Evolutionary conservation across 2,888 invertebrate genomes (phyloP), one percentile per base, ranked within the genome.

Genomic region (Napeogenes sylphis): DNA sequence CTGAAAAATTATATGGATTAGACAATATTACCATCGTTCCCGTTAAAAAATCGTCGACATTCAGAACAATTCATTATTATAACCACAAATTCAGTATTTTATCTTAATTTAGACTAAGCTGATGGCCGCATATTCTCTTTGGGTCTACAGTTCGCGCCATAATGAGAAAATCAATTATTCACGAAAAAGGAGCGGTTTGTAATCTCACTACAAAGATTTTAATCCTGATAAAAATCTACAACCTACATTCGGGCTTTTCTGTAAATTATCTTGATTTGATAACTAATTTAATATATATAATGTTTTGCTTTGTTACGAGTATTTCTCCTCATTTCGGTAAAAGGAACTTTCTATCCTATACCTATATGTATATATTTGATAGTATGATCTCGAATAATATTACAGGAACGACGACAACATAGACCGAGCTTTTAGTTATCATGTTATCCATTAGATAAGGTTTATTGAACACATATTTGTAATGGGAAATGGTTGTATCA

Each of bases 381-480:
- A 63, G 58, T 63, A 60, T 56, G 47, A 59, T 61, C 64, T 54
- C 62, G 66, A 61, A 51, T 38, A 62, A 45, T 54, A 62, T 56
- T 60, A 62, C 33, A 62, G 42, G 12, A 42, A 64, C 61, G 21
- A 21, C 21, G 21, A 61, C 71, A 69, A 68, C 65, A 69, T 65
- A 61, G 62, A 76, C 63, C 77, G 80, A 76, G 83, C 85, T 85
- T 85, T 85, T 83, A 84, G 84, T 79, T 84, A 84, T 85, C 83
- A 77, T 74, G 67, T 76, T 76, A 71, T 79, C 76, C 80, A 84
- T 84, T 84, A 81, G 68, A 73, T 75, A 75, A 69, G 73, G 76
- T 77, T 79, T 77, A 80, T 80, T 75, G 70, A 70, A 74, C 69
- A 69, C 68, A 68, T 75, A 72, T 79, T 73, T 72, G 69, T 71